A percentile compares a stretch with the other conserved stretches of the same genome.
These are phyloP conservation scores for Limulus polyphemus DNA, from an alignment of 2,888 invertebrate species.

Conservation along the genomic window DNA sequence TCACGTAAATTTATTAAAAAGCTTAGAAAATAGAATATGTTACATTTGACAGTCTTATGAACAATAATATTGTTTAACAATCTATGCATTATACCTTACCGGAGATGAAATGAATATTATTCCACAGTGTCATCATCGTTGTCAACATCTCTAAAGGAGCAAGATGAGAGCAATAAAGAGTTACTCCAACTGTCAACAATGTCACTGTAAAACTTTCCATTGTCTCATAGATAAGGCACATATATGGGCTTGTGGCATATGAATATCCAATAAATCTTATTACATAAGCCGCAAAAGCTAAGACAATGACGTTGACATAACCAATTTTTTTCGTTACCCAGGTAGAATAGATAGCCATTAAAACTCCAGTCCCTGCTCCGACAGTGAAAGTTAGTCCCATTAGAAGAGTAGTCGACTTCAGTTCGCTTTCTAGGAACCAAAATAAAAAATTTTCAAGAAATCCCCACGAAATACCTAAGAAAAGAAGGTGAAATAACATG, in stretches of 20 bases:
- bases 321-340: conserved; percentile 59
- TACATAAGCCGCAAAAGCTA: conserved; percentile 62
- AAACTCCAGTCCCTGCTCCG: conserved; percentile 60
- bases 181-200: conserved; percentile 12
- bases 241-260: conserved; percentile 6
- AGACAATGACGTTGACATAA: conserved; percentile 61
- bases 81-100: conserved; percentile 3
- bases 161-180: conserved; percentile 12
- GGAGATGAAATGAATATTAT: conserved; percentile 13
- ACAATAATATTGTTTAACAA: too few relatives aligned
- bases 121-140: conserved; percentile 16
- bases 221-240: conserved; percentile 13
- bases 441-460: conserved; percentile 69
- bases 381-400: conserved; percentile 71
- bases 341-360: conserved; percentile 59
- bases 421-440: conserved; percentile 57
- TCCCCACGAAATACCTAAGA: conserved; percentile 59
- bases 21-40: too few relatives aligned
- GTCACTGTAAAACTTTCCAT: conserved; percentile 18
- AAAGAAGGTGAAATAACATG: conserved; percentile 9
- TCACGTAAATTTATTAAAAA: too few relatives aligned
- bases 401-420: conserved; percentile 57
- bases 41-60: too few relatives aligned
- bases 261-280: conserved; percentile 50
- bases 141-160: conserved; percentile 12